Base-by-base conservation (phyloP, 2,113 vertebrate species). In the Nipponia nippon region DNA sequence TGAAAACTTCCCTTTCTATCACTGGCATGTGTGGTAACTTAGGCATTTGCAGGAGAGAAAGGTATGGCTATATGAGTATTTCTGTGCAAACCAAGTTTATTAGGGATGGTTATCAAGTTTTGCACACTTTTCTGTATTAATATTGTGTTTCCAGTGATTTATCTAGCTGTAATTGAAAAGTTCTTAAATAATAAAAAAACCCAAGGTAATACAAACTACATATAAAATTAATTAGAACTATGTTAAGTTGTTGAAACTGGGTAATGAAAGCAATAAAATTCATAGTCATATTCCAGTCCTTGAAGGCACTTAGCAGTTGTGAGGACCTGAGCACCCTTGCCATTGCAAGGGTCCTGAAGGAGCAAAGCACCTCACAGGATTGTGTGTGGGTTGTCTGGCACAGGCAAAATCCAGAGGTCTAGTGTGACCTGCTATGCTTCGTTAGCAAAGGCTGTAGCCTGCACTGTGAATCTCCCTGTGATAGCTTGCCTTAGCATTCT, bases 201-300 rank as follows among this genome's bases (percentile, higher is more conserved):
- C 3, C 30, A 86, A 75, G 21, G 29, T 55, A 90, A 38, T 63
- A 73, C 46, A 79, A 88, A 58, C 12, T 18, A n/a, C 11, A 55
- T 30, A 46, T 13, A 84, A 91, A 89, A 81, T 81, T 52, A 94
- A 92, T 89, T 92, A 79, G 87, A 95, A 29, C 23, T 26, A 5
- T 34, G 50, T 76, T 87, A 89, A 23, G 14, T 9, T n/a, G 42
- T 36, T 75, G 72, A 65, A 80, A 49, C 16, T 67, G 26, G 13
- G 4, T 82, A 90, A 92, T 69, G 79, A 95, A 86, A 89, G 27
- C 30, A 89, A 84, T 94, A 62, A 53, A 93, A 93, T 77, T 81
- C 46, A 42, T 17, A 23, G 49, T 42, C 38, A 40, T 76, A 26
- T 56, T 65, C 42, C 30, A 53, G 20, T 40, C 22, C 46, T 88